Conservation (phyloP, 2,888 invertebrate genomes). For the Tolmerus cingulatus region DNA sequence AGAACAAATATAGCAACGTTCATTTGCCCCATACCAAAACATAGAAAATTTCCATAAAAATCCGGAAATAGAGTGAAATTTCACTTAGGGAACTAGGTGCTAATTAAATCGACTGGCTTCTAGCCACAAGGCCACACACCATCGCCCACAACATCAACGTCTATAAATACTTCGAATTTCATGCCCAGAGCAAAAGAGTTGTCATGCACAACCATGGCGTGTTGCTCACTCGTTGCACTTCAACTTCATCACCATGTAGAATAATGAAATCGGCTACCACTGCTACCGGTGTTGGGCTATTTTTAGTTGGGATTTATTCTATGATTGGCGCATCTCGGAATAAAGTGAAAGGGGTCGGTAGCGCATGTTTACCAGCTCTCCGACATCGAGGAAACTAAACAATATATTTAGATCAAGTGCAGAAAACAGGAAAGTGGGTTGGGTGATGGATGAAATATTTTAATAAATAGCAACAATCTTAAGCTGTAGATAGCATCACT, state of each 20-base stretch:
- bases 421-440: neutral
- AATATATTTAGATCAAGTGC: neutral
- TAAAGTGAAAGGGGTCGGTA: neutral
- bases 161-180: neutral
- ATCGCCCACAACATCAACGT: neutral
- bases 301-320: neutral
- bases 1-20: neutral
- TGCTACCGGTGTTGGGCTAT: neutral
- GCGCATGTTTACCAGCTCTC: neutral
- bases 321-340: neutral
- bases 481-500: neutral
- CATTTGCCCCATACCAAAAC: neutral
- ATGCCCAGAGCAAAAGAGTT: neutral
- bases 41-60: neutral
- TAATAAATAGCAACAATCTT: neutral
- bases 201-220: neutral
- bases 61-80: neutral
- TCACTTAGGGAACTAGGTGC: neutral
- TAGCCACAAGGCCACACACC: neutral
- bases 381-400: neutral
- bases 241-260: neutral
- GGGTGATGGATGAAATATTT: neutral
- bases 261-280: neutral
- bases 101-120: neutral
- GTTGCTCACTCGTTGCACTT: neutral